A percentile compares a stretch with the other conserved stretches of the same genome.
These are phyloP conservation scores for Nebria brevicollis DNA, from an alignment of 2,888 invertebrate genomes.

Conservation along the genomic window DNA sequence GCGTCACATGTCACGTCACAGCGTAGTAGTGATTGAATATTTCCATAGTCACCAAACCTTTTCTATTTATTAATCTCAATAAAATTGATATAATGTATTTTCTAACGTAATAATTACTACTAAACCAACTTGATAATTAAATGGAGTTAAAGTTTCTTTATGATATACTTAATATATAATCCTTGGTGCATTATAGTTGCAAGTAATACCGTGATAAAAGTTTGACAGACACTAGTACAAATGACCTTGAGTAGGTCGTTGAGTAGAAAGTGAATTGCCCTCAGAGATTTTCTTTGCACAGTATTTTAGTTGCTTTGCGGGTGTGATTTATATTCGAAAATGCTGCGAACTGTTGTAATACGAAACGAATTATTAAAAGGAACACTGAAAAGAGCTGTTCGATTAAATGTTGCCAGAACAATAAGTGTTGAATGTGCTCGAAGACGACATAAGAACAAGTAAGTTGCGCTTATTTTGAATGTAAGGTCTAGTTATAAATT, in stretches of 20 bases:
- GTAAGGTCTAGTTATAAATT: conserved; percentile 28
- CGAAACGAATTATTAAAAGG: conserved; percentile 75
- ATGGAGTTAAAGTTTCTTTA: no score
- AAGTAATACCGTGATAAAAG: not conserved
- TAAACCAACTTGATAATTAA: no score
- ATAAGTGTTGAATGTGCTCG: conserved; percentile 70
- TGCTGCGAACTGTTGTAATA: conserved; percentile 79
- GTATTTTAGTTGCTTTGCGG: conserved; percentile 28
- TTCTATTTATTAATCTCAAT: not conserved
- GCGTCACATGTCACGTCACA: conserved; percentile 38
- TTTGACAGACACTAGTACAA: conserved; percentile 47
- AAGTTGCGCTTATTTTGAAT: conserved; percentile 50
- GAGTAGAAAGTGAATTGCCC: conserved; percentile 44
- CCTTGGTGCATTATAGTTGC: not conserved
- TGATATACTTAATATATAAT: no score
- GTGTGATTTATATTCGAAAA: conserved; percentile 59
- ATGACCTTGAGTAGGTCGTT: conserved; percentile 45
- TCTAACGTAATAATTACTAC: no score
- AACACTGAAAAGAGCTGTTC: conserved; percentile 69
- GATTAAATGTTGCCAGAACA: conserved; percentile 70
- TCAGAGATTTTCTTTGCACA: conserved; percentile 46
- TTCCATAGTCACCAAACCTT: conserved; percentile 16
- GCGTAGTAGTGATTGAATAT: conserved; percentile 18
- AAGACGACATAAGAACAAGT: conserved; percentile 71
- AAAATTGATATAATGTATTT: not conserved